These are phyloP conservation scores for Phengaris alcon DNA, from an alignment of 2,888 invertebrate genomes.

Conservation along the genomic window DNA sequence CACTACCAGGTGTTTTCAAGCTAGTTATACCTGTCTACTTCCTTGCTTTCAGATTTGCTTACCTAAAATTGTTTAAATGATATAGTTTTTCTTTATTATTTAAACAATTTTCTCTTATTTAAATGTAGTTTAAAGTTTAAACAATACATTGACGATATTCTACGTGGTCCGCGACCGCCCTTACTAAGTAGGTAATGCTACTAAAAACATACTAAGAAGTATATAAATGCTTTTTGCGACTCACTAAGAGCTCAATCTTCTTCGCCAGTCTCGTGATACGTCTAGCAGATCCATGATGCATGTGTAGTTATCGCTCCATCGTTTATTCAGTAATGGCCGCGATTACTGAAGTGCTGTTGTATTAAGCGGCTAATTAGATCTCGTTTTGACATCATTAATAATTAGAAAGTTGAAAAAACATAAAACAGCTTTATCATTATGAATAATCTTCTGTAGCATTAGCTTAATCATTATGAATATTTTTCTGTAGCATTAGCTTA, in stretches of 20 bases:
- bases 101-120: too few relatives aligned
- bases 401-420: neutral
- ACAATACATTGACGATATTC: too few relatives aligned
- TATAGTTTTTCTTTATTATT: too few relatives aligned
- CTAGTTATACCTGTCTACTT: too few relatives aligned
- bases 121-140: too few relatives aligned
- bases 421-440: neutral
- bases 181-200: too few relatives aligned
- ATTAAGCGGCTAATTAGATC: neutral
- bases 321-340: neutral
- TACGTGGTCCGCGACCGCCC: too few relatives aligned
- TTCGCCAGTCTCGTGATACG: neutral
- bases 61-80: too few relatives aligned
- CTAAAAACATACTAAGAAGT: too few relatives aligned
- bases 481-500: neutral
- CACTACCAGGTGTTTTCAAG: too few relatives aligned
- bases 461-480: neutral
- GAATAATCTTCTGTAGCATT: neutral
- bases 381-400: neutral
- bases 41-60: too few relatives aligned
- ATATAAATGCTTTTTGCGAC: too few relatives aligned
- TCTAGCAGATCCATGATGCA: constrained; percentile 1
- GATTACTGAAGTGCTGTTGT: neutral
- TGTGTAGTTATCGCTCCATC: neutral
- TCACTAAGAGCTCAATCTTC: neutral